Conservation (phyloP, 1,140 invertebrate species). For the Drosophila mojavensis region DNA sequence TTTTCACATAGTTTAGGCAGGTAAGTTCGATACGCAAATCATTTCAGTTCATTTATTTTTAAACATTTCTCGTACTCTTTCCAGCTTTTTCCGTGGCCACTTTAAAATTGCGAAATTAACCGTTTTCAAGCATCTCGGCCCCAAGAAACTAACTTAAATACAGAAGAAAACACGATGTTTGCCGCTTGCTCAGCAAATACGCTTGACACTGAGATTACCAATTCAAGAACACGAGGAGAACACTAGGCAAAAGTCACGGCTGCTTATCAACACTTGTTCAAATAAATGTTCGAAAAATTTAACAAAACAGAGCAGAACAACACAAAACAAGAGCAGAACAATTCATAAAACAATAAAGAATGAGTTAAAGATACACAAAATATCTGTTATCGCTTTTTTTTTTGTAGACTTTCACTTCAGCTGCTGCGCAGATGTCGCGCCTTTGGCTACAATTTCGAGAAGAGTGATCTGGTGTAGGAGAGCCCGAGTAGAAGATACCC, state of each 20-base stretch:
- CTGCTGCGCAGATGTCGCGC: not conserved
- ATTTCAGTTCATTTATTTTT: too few relatives aligned
- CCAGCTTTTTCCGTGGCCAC: not conserved
- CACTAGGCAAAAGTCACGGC: slow-evolving; percentile 9
- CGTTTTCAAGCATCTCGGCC: not conserved
- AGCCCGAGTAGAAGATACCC: too few relatives aligned
- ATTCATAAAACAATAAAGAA: not conserved
- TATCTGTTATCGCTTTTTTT: slow-evolving; percentile 16
- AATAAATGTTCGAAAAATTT: slow-evolving; percentile 6
- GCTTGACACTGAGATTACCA: slow-evolving; percentile 7
- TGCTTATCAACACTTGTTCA: slow-evolving; percentile 34
- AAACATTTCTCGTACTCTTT: too few relatives aligned
- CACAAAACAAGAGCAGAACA: not conserved
- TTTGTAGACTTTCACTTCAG: slow-evolving; percentile 29
- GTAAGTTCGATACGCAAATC: too few relatives aligned
- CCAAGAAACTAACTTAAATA: slow-evolving; percentile 1
- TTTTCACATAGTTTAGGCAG: too few relatives aligned
- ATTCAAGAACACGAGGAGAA: slow-evolving; percentile 1
- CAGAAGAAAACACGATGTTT: not conserved
- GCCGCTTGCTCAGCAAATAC: not conserved
- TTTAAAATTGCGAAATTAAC: slow-evolving; percentile 5
- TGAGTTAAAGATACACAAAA: not conserved
- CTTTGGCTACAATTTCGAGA: slow-evolving; percentile 25
- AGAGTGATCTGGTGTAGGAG: not conserved
- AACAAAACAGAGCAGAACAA: not conserved